phyloP scores from a whole-genome alignment of 2,113 vertebrate genomes.

The Podarcis muralis region DNA sequence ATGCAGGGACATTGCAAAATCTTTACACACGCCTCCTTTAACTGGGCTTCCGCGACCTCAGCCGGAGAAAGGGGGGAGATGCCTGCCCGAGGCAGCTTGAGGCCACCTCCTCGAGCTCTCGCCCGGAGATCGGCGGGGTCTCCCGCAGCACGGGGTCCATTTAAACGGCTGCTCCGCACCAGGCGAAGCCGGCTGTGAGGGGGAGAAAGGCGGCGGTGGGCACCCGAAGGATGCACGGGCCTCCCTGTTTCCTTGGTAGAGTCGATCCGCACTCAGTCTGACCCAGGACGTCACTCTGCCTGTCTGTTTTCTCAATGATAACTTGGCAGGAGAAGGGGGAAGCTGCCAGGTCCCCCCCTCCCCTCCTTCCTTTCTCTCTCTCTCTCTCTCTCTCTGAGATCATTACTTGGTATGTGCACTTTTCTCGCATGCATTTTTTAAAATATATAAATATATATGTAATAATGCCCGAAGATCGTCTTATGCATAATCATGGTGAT shows the following conservation, averaged over 20 bases:
- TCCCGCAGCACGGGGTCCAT: background rate
- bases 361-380: conserved; percentile 19
- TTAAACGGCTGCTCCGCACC: background rate
- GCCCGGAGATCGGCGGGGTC: background rate
- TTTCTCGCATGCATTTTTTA: conserved; percentile 65
- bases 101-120: background rate
- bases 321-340: conserved; percentile 74
- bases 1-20: conserved; percentile 74
- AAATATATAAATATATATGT: background rate
- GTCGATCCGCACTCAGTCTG: conserved; percentile 77
- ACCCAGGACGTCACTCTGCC: conserved; percentile 80
- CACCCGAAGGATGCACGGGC: conserved; percentile 35
- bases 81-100: conserved; percentile 28
- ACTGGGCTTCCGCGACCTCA: conserved; percentile 74
- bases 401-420: conserved; percentile 71
- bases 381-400: conserved; percentile 39
- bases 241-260: conserved; percentile 75
- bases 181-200: background rate
- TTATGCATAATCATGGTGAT: conserved; percentile 13
- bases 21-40: conserved; percentile 77
- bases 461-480: background rate
- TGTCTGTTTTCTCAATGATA: conserved; percentile 79
- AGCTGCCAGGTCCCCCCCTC: conserved; percentile 55
- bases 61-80: conserved; percentile 64
- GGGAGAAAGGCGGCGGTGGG: conserved; percentile 29